phyloP scores from a whole-genome alignment of 2,113 vertebrate species.

The Heteronetta atricapilla region DNA sequence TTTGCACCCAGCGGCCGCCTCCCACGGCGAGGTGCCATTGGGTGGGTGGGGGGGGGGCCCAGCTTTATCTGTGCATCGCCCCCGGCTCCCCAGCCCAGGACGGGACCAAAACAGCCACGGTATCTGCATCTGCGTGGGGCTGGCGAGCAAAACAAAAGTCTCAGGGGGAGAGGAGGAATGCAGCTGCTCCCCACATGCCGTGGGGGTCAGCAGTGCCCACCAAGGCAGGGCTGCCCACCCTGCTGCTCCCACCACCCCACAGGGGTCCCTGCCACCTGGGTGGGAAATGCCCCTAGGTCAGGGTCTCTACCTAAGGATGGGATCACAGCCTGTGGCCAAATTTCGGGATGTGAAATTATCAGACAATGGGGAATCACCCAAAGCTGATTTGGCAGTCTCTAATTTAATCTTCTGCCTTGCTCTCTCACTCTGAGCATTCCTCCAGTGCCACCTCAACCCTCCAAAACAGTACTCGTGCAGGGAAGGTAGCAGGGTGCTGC shows the following conservation, averaged over 20 bases:
- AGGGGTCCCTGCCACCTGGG: rapidly evolving
- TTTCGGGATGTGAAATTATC: not conserved
- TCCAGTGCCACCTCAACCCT: not conserved
- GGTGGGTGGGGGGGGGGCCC: slow-evolving; percentile 38
- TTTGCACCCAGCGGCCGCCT: not conserved
- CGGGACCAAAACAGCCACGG: not conserved
- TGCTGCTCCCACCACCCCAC: rapidly evolving
- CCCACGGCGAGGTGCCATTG: rapidly evolving
- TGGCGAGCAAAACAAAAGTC: not conserved
- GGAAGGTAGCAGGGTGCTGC: not conserved
- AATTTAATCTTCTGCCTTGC: not conserved
- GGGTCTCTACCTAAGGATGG: not conserved
- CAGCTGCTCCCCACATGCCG: rapidly evolving
- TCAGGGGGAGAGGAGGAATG: rapidly evolving
- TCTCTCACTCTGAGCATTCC: not conserved
- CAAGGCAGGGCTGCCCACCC: not conserved
- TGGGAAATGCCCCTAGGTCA: not conserved
- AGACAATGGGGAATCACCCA: not conserved
- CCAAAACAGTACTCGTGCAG: not conserved
- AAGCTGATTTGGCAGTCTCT: not conserved
- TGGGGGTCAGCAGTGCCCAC: too few species aligned
- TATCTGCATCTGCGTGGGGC: not conserved
- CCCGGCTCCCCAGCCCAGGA: not conserved
- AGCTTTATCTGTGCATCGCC: not conserved
- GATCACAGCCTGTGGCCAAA: not conserved